Base-by-base conservation (phyloP, 1,140 invertebrate species). In the Megathymus violae region DNA sequence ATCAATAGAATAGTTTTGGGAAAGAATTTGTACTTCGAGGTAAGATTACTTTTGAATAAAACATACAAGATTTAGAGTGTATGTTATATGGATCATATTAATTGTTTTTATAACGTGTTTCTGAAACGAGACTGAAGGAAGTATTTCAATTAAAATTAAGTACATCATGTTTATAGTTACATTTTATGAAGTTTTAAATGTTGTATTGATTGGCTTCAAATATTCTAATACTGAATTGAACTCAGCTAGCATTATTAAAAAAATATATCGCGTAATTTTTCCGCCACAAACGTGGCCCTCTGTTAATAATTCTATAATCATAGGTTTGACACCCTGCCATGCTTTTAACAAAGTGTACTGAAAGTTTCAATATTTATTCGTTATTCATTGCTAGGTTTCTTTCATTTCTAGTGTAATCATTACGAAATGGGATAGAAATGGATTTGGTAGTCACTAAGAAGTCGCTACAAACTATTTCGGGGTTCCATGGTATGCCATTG, bases 271-370 rank as follows among this genome's bases (percentile, higher is more conserved):
- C 14, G 34, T 44, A 22, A 62, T 70, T 82, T 85, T 85, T 83
- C 76, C 74, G 67, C 80, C 78, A 80, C 79, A 81, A 78, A 79
- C 72, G 65, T 75, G 62, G 69, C 73, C 73, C 75, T 79, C 75
- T 69, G 74, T 77, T 83, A 82, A 82, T 85, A 87, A 85, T 78
- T 67, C 78, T 74, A 67, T 89, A 89, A 89, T 89, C 82, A 87
- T 87, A 85, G 82, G 84, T 86, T 84, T 83, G 80, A 80, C 83
- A 85, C 82, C 77, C 77, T 65, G 48, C 63, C 60, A 59, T 73
- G 44, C 9, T 58, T 27, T 34, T 41, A 15, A 48, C 9, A 31
- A 34, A 61, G 15, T 34, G 15, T 48, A 34, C 16, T n/a, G 19
- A 46, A 41, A 31, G 11, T 25, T 34, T 22, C 13, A 5, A 58